A percentile compares a stretch with the other conserved stretches of the same genome.
These are phyloP conservation scores for Psettodes erumei DNA, from an alignment of 2,113 vertebrate species.

Conservation along the genomic window DNA sequence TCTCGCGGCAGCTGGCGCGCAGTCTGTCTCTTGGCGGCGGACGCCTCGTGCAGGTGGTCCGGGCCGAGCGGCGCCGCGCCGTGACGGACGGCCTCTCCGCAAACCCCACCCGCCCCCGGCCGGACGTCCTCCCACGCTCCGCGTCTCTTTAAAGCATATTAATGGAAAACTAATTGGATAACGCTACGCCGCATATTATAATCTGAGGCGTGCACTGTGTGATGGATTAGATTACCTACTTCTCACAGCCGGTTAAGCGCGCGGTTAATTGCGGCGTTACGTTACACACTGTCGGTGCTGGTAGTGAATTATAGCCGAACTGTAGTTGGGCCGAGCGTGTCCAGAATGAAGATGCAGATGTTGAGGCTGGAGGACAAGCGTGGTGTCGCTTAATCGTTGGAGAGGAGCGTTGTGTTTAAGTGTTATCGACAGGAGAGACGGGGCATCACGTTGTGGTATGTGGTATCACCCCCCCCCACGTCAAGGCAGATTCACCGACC, in stretches of 20 bases:
- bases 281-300: background rate
- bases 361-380: too few relatives aligned
- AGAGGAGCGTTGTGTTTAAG: too few relatives aligned
- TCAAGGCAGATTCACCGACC: too few relatives aligned
- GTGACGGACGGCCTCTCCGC: slow-evolving; percentile 33
- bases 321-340: too few relatives aligned
- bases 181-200: slow-evolving; percentile 4
- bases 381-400: too few relatives aligned
- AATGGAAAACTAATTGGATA: slow-evolving; percentile 30
- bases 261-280: background rate
- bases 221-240: slow-evolving; percentile 12
- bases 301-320: background rate
- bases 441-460: too few relatives aligned
- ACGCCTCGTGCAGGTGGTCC: slow-evolving; percentile 1
- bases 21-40: slow-evolving; percentile 7
- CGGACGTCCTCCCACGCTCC: slow-evolving; percentile 30
- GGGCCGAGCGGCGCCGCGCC: too few relatives aligned
- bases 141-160: slow-evolving; percentile 21
- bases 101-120: background rate
- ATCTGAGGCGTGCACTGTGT: background rate
- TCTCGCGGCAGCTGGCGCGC: slow-evolving; percentile 14
- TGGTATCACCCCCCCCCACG: too few relatives aligned
- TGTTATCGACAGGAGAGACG: too few relatives aligned
- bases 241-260: background rate
- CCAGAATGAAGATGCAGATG: too few relatives aligned